These are phyloP conservation scores for Nephrotoma guestfalica DNA, from an alignment of 2,888 invertebrate genomes.

Conservation along the genomic window DNA sequence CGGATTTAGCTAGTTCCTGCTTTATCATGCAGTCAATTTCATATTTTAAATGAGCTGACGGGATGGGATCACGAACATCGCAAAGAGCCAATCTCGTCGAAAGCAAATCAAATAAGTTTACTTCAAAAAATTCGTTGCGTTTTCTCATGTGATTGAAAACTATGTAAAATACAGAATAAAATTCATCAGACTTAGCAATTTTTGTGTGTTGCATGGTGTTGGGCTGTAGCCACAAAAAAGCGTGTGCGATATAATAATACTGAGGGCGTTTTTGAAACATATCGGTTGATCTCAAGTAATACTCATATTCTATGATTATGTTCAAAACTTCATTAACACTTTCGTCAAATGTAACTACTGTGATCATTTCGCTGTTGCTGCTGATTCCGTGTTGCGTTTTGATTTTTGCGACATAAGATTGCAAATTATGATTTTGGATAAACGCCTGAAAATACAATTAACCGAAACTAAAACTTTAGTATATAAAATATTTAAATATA, in stretches of 20 bases:
- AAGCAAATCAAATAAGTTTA: neutral
- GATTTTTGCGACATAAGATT: neutral
- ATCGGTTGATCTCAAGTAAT: neutral
- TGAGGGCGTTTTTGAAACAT: neutral
- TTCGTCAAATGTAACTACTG: neutral
- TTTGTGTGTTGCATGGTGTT: neutral
- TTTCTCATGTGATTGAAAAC: neutral
- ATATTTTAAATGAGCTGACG: neutral
- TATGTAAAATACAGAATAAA: neutral
- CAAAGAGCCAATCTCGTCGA: neutral
- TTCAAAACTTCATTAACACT: neutral
- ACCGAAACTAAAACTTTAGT: neutral
- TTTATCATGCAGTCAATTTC: neutral
- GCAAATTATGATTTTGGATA: neutral
- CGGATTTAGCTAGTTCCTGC: neutral
- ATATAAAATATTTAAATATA: neutral
- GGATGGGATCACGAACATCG: neutral
- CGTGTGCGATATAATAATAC: neutral
- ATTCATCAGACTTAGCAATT: neutral
- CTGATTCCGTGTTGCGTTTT: neutral
- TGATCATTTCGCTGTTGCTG: neutral
- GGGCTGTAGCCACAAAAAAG: neutral
- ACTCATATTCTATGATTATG: neutral
- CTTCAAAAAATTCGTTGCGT: neutral
- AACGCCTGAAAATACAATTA: neutral